Evolutionary conservation across 2,797 vertebrate genomes (phyloP), one percentile per base, ranked within the genome.

Genomic region (Falco berigora): DNA sequence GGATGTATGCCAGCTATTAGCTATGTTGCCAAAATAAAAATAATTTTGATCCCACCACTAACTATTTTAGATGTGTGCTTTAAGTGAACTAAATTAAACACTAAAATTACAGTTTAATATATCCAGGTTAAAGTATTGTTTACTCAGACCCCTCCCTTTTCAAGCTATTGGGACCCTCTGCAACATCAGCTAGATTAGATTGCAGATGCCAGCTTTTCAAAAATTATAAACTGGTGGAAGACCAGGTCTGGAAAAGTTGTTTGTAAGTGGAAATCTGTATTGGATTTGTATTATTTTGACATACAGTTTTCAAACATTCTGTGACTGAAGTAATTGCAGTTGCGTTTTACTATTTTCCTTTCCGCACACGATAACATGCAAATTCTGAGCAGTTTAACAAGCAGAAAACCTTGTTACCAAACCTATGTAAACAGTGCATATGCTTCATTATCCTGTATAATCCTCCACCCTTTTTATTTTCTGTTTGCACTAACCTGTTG

Each of bases 361-460:
- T 50, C 42, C 3, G 2, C 3, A 3, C 0, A 5, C 10, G 17
- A 9, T 44, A 80, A 66, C 11, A 18, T 1, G 2, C 49, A 74
- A 78, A 94, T 46, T 90, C 66, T 68, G 50, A 89, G 78, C 36
- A 71, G 73, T 8, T 40, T 40, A 12, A 40, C 72, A 44, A 83
- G 55, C 55, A 91, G 67, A 76, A 95, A 89, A 28, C n/a, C 12
- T 62, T 68, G 18, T 73, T 63, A 42, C 8, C 14, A 67, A 47
- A 55, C 25, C 36, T 19, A 36, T 47, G 40, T n/a, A 68, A 85
- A 75, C 10, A 47, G 23, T 40, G 34, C 1, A 0, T 55, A 73
- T 87, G 82, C 64, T 59, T 58, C 15, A 46, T 14, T 56, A 25
- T 71, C 12, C 25, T 56, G 5, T 58, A 9, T 58, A 71, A 61